These are phyloP conservation scores for Chlorops oryzae DNA, from an alignment of 1,140 invertebrate species.

Conservation along the genomic window DNA sequence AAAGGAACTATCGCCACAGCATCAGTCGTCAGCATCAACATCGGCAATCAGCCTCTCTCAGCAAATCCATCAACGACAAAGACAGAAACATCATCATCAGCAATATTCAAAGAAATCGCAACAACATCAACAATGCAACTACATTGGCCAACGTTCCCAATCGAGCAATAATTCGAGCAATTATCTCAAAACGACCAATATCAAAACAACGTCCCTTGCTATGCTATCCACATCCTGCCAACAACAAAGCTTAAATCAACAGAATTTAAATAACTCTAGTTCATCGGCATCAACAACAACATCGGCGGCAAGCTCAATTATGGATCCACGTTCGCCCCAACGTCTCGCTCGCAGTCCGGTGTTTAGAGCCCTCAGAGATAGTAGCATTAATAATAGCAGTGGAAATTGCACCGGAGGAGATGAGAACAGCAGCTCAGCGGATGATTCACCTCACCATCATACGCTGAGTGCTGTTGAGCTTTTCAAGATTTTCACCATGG, in stretches of 20 bases:
- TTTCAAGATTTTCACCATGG: conserved; percentile 42
- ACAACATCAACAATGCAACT: conserved; percentile 12
- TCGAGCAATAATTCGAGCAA: conserved; percentile 41
- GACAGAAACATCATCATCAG: conserved; percentile 5
- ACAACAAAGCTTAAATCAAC: no score
- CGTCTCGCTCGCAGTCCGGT: conserved; percentile 5
- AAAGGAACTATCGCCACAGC: conserved; percentile 12
- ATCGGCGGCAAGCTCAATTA: neutral
- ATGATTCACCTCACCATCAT: conserved; percentile 37
- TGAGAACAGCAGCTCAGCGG: conserved; percentile 28
- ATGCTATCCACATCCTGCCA: conserved; percentile 41
- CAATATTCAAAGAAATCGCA: no score
- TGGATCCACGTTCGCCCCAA: conserved; percentile 2
- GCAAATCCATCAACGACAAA: conserved; percentile 8
- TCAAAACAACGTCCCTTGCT: conserved; percentile 44
- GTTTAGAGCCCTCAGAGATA: conserved; percentile 7
- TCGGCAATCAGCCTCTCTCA: neutral
- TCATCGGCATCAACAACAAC: neutral
- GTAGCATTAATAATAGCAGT: conserved; percentile 16
- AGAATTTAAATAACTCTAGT: conserved; percentile 35
- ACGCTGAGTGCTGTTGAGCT: conserved; percentile 37
- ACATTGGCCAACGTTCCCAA: conserved; percentile 14
- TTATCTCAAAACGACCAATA: conserved; percentile 45
- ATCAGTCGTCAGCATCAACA: conserved; percentile 10
- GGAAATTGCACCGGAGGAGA: conserved; percentile 19